Percentiles rank a stretch among this genome's conserved stretches.
These are phyloP conservation scores for Lytechinus variegatus DNA, from an alignment of 35 echinoderm and acorn worm species.

Conservation along the genomic window DNA sequence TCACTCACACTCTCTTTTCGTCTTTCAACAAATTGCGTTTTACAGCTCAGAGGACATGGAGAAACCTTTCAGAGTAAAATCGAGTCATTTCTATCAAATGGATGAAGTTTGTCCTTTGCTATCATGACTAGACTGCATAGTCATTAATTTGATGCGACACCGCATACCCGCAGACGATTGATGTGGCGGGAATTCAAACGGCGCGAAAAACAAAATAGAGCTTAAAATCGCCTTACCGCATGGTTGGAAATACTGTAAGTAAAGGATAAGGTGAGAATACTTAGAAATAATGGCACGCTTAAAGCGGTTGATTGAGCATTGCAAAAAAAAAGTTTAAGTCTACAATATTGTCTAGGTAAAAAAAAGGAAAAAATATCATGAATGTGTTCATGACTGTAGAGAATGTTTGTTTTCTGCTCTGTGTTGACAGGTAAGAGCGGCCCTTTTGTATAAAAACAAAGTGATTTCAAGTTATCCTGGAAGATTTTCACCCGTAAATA, in stretches of 20 bases:
- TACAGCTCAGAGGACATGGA: neutral
- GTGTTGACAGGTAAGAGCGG: too few relatives aligned
- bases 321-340: too few relatives aligned
- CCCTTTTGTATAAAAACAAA: too few relatives aligned
- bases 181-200: neutral
- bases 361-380: too few relatives aligned
- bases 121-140: neutral
- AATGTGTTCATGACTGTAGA: too few relatives aligned
- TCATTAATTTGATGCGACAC: neutral
- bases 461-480: too few relatives aligned
- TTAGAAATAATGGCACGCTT: neutral
- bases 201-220: neutral
- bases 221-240: neutral
- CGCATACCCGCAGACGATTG: conserved; percentile 2
- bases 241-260: neutral
- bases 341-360: too few relatives aligned
- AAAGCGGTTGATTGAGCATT: neutral
- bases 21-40: neutral
- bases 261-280: neutral
- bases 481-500: too few relatives aligned
- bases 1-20: neutral
- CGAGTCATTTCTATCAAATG: neutral
- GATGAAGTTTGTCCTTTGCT: neutral
- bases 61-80: neutral
- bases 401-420: too few relatives aligned